Evolutionary conservation across 2,797 vertebrate genomes (phyloP).

Genomic region (Sebastiscus tertius): DNA sequence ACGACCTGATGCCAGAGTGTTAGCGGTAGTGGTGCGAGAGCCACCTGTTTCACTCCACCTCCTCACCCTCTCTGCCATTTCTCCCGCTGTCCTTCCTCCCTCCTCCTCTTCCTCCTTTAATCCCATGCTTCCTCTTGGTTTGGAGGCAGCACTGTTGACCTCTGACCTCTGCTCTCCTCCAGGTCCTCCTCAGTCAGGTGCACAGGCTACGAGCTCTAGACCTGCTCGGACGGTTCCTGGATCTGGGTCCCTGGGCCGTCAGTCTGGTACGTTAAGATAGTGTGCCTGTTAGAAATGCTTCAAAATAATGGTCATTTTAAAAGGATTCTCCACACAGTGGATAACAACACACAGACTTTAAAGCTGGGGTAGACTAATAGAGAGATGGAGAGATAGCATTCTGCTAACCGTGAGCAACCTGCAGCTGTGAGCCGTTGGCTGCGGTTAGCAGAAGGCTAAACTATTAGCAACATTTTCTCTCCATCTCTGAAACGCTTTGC

Average conservation of each 20-base stretch:
- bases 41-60: conserved; percentile 68
- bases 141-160: conserved; percentile 3
- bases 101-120: conserved; percentile 27
- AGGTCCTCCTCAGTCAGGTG: conserved; percentile 98
- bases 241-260: conserved; percentile 97
- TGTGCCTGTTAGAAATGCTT: neutral
- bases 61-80: conserved; percentile 1
- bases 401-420: neutral
- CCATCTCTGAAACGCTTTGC: too few species aligned
- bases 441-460: too few species aligned
- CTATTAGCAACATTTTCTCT: too few species aligned
- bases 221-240: conserved; percentile 94
- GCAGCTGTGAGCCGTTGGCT: neutral
- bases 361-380: neutral
- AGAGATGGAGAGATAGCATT: neutral
- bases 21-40: conserved; percentile 45
- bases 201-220: conserved; percentile 94
- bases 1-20: conserved; percentile 25
- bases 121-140: conserved; percentile 28
- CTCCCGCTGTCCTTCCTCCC: conserved; percentile 35
- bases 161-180: conserved; percentile 62
- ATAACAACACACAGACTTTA: neutral
- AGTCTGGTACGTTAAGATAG: conserved; percentile 87
- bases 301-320: neutral
- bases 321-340: neutral